A percentile compares a stretch with the other conserved stretches of the same genome.
phyloP scores from a whole-genome alignment of 2,113 vertebrate species.

The Jacana jacana region DNA sequence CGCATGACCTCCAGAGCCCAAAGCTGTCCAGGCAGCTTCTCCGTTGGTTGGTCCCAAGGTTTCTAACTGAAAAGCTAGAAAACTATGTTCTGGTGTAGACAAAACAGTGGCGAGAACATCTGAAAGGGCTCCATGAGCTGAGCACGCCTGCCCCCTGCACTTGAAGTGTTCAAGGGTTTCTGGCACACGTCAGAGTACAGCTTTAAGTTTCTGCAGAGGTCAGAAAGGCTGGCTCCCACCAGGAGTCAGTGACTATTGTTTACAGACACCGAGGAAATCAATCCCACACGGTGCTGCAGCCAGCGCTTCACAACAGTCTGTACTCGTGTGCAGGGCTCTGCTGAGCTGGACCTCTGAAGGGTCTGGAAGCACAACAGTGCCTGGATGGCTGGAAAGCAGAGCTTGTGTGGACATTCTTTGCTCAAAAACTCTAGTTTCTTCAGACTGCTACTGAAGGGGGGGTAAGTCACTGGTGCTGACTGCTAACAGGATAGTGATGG shows the following conservation, averaged over 20 bases:
- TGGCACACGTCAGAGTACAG: background rate
- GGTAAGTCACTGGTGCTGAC: background rate
- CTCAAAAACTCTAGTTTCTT: background rate
- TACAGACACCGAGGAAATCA: conserved; percentile 28
- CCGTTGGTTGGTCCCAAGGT: background rate
- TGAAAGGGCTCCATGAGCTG: background rate
- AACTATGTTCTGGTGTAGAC: background rate
- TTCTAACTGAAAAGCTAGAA: background rate
- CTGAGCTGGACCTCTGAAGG: background rate
- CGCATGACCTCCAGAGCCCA: background rate
- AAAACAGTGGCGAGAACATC: background rate
- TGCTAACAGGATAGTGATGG: background rate
- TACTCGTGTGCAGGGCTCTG: rapidly evolving
- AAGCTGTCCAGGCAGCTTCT: background rate
- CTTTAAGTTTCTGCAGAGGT: background rate
- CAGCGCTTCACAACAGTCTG: background rate
- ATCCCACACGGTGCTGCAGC: background rate
- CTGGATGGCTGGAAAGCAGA: background rate
- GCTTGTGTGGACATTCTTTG: rapidly evolving
- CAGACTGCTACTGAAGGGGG: background rate
- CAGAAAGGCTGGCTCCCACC: background rate
- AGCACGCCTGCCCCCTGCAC: background rate
- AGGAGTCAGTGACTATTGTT: background rate
- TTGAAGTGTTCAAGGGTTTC: background rate
- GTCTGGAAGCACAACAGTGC: background rate